phyloP scores from a whole-genome alignment of 2,888 invertebrate species.

The Netelia melanura region DNA sequence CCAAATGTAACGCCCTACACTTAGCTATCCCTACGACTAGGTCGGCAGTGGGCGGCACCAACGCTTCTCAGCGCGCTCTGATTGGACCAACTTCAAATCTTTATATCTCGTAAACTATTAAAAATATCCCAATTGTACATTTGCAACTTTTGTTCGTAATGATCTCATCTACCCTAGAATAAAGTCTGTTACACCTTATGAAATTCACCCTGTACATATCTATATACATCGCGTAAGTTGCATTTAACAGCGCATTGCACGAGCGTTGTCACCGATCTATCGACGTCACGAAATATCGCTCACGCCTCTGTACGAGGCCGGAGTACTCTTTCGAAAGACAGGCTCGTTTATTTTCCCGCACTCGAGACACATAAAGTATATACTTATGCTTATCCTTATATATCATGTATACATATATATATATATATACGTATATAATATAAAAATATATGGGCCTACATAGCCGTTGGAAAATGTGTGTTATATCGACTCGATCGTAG shows the following conservation, averaged over 20 bases:
- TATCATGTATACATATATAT: conserved; percentile 11
- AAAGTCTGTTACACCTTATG: too few species aligned
- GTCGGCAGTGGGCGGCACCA: too few species aligned
- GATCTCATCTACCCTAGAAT: too few species aligned
- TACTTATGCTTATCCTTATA: background rate
- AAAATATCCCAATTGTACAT: too few species aligned
- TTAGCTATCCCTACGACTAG: too few species aligned
- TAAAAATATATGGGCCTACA: background rate
- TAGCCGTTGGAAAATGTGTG: conserved; percentile 32
- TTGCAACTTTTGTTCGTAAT: too few species aligned
- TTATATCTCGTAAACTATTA: too few species aligned
- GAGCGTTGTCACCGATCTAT: conserved; percentile 65
- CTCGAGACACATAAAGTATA: conserved; percentile 12
- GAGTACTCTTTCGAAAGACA: conserved; percentile 67
- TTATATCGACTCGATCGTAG: conserved; percentile 13
- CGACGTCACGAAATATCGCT: conserved; percentile 69
- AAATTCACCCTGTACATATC: background rate
- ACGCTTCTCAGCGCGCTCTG: too few species aligned
- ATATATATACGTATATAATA: conserved; percentile 8
- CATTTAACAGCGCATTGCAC: conserved; percentile 26
- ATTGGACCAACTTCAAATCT: too few species aligned
- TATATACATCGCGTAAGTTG: background rate
- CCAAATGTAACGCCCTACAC: too few species aligned
- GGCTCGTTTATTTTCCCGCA: conserved; percentile 60
- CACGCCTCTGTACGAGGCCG: conserved; percentile 64